Evolutionary conservation across 2,113 vertebrate species (phyloP), one percentile per base, ranked within the genome.

Genomic region (Anser cygnoides): DNA sequence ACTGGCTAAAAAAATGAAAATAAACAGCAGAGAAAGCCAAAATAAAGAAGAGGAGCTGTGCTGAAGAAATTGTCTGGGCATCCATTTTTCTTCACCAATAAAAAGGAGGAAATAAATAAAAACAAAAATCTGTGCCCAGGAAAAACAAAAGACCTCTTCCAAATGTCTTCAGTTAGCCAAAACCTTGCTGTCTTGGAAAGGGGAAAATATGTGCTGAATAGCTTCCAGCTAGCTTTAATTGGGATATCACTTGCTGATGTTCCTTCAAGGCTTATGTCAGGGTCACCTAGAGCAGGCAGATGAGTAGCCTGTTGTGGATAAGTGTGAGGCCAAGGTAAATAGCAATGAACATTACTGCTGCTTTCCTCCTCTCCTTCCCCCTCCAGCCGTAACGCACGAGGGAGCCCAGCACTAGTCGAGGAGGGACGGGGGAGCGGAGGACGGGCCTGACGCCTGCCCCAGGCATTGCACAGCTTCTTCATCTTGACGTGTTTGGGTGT

Each of bases 191-290:
- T 25, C 80, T 63, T 9, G 26, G 61, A 74, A 93, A 1, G 6
- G 46, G 26, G 15, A 43, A 49, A 91, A 79, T 4, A 11, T 29
- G 28, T 25, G 25, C 55, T 70, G 73, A 81, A 52, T 43, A 39
- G 7, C 67, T 89, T 72, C 76, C 80, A 93, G 39, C 25, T 6
- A 8, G 17, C 74, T 93, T 81, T 70, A 84, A 35, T 8, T 81
- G 72, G 50, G 25, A 9, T 62, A 39, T 76, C 41, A 10, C 72
- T 83, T 10, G 3, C 10, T 79, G 9, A 4, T 2, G 39, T 75
- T 90, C 71, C 74, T 87, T 15, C 3, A 9, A 76, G 49, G 13
- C 70, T 83, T 57, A 10, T 85, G 85, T 87, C 89, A 89, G 84
- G 67, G 63, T 78, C 85, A 80, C 72, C 92, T 80, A 65, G 50